A percentile compares a stretch with the other conserved stretches of the same genome.
These are phyloP conservation scores for Crepidodera aurea DNA, from an alignment of 2,888 invertebrate genomes.

Conservation along the genomic window DNA sequence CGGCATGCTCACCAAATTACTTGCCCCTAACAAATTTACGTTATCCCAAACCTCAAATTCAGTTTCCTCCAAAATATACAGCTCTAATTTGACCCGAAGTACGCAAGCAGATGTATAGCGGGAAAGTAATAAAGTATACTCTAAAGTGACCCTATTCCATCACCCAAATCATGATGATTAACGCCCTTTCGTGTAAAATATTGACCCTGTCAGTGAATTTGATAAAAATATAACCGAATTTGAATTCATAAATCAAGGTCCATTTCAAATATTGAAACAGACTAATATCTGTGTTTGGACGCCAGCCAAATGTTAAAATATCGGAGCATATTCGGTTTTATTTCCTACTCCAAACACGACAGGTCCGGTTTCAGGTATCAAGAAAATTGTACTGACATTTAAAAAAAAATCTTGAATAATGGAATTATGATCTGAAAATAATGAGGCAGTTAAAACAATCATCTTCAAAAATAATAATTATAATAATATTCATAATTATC, in stretches of 20 bases:
- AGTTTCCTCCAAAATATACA: too few relatives aligned
- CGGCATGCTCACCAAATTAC: too few relatives aligned
- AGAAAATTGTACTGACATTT: neutral
- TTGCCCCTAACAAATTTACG: too few relatives aligned
- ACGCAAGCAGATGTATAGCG: too few relatives aligned
- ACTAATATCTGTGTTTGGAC: slow-evolving; percentile 50
- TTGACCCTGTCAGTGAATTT: slow-evolving; percentile 24
- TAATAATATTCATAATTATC: too few relatives aligned
- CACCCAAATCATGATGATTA: slow-evolving; percentile 1
- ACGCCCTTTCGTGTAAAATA: slow-evolving; percentile 1
- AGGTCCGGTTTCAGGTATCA: neutral
- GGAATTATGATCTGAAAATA: too few relatives aligned
- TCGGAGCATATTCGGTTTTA: slow-evolving; percentile 29
- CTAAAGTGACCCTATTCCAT: slow-evolving; percentile 8
- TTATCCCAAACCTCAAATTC: too few relatives aligned
- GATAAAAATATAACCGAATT: slow-evolving; percentile 25
- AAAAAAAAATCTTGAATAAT: too few relatives aligned
- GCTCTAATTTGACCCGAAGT: too few relatives aligned
- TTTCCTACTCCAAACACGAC: neutral
- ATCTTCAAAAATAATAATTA: too few relatives aligned
- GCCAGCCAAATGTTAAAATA: slow-evolving; percentile 47
- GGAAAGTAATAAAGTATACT: neutral
- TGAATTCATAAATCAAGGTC: slow-evolving; percentile 47
- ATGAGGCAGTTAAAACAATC: too few relatives aligned
- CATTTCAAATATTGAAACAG: slow-evolving; percentile 51